A percentile compares a stretch with the other conserved stretches of the same genome.
Conservation (phyloP, 2,888 invertebrate genomes). For the Drosophila nigricruria region DNA sequence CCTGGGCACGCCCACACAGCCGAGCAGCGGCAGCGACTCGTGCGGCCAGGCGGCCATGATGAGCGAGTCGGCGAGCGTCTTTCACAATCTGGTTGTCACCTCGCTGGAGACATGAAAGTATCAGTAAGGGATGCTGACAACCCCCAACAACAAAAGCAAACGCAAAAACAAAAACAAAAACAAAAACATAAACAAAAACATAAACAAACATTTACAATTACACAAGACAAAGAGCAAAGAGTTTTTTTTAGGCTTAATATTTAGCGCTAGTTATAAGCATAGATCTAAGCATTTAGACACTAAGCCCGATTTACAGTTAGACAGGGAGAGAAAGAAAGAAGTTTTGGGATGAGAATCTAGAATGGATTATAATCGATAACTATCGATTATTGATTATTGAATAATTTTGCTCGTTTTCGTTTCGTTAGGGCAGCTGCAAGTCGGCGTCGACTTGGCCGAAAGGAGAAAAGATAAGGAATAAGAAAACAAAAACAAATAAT, state of each 20-base stretch:
- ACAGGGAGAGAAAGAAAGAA: neutral
- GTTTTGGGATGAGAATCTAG: neutral
- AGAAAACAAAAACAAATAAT: neutral
- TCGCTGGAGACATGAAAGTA: slow-evolving; percentile 85
- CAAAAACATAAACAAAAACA: slow-evolving; percentile 5
- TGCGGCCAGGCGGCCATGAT: slow-evolving; percentile 89
- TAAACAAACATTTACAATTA: slow-evolving; percentile 48
- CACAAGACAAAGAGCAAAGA: slow-evolving; percentile 58
- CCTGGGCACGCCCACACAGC: slow-evolving; percentile 83
- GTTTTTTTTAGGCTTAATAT: slow-evolving; percentile 40
- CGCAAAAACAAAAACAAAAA: slow-evolving; percentile 4
- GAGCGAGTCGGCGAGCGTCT: slow-evolving; percentile 86
- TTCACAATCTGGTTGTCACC: slow-evolving; percentile 85
- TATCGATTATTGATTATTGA: too few species aligned
- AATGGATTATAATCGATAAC: neutral
- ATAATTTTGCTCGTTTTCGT: neutral
- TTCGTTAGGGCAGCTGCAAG: slow-evolving; percentile 5
- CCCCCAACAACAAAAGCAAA: slow-evolving; percentile 6
- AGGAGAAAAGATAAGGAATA: neutral
- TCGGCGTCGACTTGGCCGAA: neutral
- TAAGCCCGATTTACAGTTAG: neutral
- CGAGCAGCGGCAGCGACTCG: slow-evolving; percentile 85
- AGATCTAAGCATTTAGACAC: slow-evolving; percentile 10
- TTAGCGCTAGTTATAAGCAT: slow-evolving; percentile 31
- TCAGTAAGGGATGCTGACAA: slow-evolving; percentile 68